phyloP scores from a whole-genome alignment of 2,113 vertebrate species.

The Melospiza georgiana region DNA sequence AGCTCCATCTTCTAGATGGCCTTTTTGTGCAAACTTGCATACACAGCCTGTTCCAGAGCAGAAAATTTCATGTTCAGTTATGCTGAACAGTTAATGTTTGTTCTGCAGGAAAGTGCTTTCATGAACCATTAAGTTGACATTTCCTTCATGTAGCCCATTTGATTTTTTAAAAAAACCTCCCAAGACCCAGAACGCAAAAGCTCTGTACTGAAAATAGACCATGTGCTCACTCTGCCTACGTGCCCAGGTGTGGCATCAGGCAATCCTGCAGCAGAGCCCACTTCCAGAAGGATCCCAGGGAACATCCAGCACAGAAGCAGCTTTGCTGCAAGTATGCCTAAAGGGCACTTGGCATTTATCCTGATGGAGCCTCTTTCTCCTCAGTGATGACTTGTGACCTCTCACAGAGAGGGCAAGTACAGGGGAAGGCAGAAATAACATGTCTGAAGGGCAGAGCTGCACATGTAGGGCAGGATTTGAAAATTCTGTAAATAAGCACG shows the following conservation, averaged over 20 bases:
- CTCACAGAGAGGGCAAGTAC: accelerated
- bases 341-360: background rate
- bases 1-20: background rate
- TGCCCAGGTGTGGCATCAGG: background rate
- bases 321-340: background rate
- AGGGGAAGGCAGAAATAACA: background rate
- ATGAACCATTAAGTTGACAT: background rate
- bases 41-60: background rate
- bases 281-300: background rate
- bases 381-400: background rate
- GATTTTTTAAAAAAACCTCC: background rate
- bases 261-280: background rate
- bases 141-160: background rate
- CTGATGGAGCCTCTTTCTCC: background rate
- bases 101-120: background rate
- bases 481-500: background rate
- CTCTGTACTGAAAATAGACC: background rate
- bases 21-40: background rate
- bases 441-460: background rate
- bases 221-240: background rate
- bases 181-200: background rate
- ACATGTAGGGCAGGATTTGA: background rate
- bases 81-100: background rate
- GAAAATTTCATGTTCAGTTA: background rate
- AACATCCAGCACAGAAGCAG: background rate